Base-by-base conservation (phyloP, 2,888 invertebrate genomes). In the Linyphia triangularis region DNA sequence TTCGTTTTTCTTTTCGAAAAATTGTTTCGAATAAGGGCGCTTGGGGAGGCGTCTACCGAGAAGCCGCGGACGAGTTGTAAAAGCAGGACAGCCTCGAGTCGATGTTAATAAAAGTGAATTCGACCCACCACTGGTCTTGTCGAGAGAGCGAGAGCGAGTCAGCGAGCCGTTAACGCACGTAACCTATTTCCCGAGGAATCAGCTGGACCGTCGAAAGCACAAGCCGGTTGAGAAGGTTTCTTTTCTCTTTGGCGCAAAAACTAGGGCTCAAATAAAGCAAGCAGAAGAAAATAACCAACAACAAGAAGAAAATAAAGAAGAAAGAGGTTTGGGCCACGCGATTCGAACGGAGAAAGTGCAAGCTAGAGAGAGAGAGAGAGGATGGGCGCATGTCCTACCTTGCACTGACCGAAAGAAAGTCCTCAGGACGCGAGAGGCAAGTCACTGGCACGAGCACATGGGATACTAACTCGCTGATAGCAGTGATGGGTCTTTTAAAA, bases 141-240 rank as follows among this genome's bases (percentile, higher is more conserved):
- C 37, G 19, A 16, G 24, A 33, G 81, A 79, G 79, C 43, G 70
- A 78, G 69, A 63, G 84, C 75, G 61, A 75, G 65, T 70, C 78
- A 85, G 43, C 81, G 73, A 86, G 81, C 86, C 86, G 86, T 73
- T 78, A 79, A 78, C 85, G 70, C 51, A 51, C 51, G 81, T 86
- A 86, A 86, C 86, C 86, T 86, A 86, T 86, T 86, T 86, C 86
- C 86, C 73, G 51, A 79, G 85, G 79, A 85, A 79, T 85, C 85
- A 72, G 85, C 85, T 79, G 85, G 85, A 85, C 83, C 73, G 83
- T 83, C 72, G 73, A 73, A 78, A 81, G 67, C 30, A 24, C 63
- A 51, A 37, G 81, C 86, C 79, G 85, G 79, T 86, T 70, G 30
- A 61, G 78, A 78, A 69, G 77, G 61, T 73, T 85, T 79, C 63